Evolutionary conservation across 1,140 invertebrate genomes (phyloP).

Genomic region (Capitella teleta): DNA sequence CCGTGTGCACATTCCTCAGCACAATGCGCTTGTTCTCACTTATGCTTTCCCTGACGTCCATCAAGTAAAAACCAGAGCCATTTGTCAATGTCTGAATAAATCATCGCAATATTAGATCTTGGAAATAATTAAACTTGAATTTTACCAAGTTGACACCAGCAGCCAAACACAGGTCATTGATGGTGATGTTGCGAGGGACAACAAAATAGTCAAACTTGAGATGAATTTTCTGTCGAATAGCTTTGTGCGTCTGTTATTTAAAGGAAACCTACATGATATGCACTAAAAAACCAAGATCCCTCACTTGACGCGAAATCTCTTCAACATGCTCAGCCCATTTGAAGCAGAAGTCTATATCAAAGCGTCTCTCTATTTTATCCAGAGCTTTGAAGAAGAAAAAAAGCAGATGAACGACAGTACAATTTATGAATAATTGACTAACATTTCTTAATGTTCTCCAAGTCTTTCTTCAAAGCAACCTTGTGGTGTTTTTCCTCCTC

Average conservation of each 20-base stretch:
- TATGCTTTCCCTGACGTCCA: conserved; percentile 20
- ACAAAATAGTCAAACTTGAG: conserved; percentile 29
- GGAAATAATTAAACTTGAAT: conserved; percentile 16
- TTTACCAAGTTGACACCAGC: conserved; percentile 35
- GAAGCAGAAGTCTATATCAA: conserved; percentile 31
- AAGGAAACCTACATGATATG: background rate
- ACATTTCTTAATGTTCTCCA: no score
- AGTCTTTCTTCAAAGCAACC: no score
- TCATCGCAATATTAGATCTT: conserved; percentile 13
- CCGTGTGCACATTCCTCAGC: conserved; percentile 26
- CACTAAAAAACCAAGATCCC: background rate
- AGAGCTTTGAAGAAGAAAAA: conserved; percentile 18
- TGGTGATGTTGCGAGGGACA: conserved; percentile 32
- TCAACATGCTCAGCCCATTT: conserved; percentile 34
- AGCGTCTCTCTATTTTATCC: conserved; percentile 24
- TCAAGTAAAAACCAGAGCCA: conserved; percentile 33
- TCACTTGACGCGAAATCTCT: conserved; percentile 27
- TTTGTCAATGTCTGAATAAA: conserved; percentile 32
- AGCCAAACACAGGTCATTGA: conserved; percentile 34
- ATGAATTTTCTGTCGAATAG: conserved; percentile 29
- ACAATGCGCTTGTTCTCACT: conserved; percentile 27
- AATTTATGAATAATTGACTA: no score
- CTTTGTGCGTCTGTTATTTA: conserved; percentile 24
- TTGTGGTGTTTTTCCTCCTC: no score
- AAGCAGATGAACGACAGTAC: no score